Percentiles rank a stretch among this genome's conserved stretches.
These are phyloP conservation scores for Caenorhabditis parvicauda DNA, from an alignment of 2,888 invertebrate genomes.

Conservation along the genomic window DNA sequence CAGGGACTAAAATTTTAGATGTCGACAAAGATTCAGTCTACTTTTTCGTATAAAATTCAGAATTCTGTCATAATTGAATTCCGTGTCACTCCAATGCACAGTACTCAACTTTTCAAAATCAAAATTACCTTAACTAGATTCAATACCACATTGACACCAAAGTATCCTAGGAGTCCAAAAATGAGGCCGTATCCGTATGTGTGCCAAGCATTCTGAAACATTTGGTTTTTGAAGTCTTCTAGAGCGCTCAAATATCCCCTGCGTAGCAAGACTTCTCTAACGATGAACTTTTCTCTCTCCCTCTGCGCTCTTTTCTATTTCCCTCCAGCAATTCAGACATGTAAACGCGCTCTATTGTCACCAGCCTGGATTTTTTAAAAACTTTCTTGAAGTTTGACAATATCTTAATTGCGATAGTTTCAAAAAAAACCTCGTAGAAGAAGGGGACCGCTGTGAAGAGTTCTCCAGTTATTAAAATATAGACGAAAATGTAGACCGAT, in stretches of 20 bases:
- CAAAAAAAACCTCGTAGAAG: slow-evolving; percentile 73
- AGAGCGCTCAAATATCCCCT: too few relatives aligned
- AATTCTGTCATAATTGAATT: background rate
- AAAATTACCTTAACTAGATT: slow-evolving; percentile 77
- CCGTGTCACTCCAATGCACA: too few relatives aligned
- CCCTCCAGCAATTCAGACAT: too few relatives aligned
- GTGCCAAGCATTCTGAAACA: slow-evolving; percentile 68
- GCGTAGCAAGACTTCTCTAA: too few relatives aligned
- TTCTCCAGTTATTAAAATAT: slow-evolving; percentile 76
- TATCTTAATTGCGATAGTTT: background rate
- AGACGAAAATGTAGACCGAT: slow-evolving; percentile 76
- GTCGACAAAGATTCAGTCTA: too few relatives aligned
- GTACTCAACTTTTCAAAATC: background rate
- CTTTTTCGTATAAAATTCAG: too few relatives aligned
- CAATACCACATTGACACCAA: slow-evolving; percentile 88
- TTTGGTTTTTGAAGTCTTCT: background rate
- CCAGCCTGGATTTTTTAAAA: too few relatives aligned
- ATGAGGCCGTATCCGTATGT: slow-evolving; percentile 83
- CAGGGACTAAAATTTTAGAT: too few relatives aligned
- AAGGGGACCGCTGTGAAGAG: slow-evolving; percentile 76
- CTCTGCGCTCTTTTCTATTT: too few relatives aligned
- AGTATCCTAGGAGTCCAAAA: slow-evolving; percentile 84
- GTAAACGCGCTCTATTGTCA: too few relatives aligned
- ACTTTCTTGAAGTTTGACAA: too few relatives aligned
- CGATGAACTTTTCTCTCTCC: too few relatives aligned